These are phyloP conservation scores for Drosophila azteca DNA, from an alignment of 1,140 invertebrate genomes.

Conservation along the genomic window DNA sequence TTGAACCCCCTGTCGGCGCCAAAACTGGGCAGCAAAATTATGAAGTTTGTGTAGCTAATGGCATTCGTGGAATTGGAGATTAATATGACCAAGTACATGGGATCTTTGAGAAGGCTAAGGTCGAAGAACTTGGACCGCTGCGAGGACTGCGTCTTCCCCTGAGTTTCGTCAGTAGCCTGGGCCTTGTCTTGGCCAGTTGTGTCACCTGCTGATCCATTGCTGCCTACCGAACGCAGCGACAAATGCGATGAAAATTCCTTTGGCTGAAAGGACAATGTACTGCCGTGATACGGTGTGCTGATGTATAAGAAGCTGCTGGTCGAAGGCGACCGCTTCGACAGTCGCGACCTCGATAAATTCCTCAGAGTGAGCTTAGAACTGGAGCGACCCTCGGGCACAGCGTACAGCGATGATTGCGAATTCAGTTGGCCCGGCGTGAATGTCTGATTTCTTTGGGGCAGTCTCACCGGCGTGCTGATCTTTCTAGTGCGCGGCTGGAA, in stretches of 20 bases:
- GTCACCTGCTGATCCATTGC: slow-evolving; percentile 50
- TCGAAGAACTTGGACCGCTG: slow-evolving; percentile 89
- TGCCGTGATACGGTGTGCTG: slow-evolving; percentile 92
- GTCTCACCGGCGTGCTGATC: slow-evolving; percentile 84
- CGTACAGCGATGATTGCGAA: slow-evolving; percentile 86
- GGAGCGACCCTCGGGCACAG: slow-evolving; percentile 85
- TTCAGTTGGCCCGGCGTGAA: slow-evolving; percentile 85
- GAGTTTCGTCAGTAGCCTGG: slow-evolving; percentile 45
- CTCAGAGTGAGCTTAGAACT: slow-evolving; percentile 65
- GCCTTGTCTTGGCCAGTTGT: slow-evolving; percentile 22
- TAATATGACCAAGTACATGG: slow-evolving; percentile 91
- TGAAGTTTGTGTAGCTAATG: slow-evolving; percentile 93
- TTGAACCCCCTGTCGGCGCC: slow-evolving; percentile 88
- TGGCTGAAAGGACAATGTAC: slow-evolving; percentile 90
- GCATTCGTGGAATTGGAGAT: slow-evolving; percentile 93
- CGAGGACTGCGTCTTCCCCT: slow-evolving; percentile 42
- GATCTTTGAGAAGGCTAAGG: slow-evolving; percentile 89
- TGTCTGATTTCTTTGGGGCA: slow-evolving; percentile 80
- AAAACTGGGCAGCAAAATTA: slow-evolving; percentile 91
- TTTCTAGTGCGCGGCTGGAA: slow-evolving; percentile 84
- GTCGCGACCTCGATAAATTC: slow-evolving; percentile 72
- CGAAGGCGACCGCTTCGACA: slow-evolving; percentile 88
- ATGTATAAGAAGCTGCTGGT: slow-evolving; percentile 92
- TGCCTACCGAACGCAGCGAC: slow-evolving; percentile 87
- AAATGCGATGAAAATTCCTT: slow-evolving; percentile 91